Percentiles rank a stretch among this genome's conserved stretches.
phyloP scores from a whole-genome alignment of 1,140 invertebrate genomes.

The Epicauta chinensis region DNA sequence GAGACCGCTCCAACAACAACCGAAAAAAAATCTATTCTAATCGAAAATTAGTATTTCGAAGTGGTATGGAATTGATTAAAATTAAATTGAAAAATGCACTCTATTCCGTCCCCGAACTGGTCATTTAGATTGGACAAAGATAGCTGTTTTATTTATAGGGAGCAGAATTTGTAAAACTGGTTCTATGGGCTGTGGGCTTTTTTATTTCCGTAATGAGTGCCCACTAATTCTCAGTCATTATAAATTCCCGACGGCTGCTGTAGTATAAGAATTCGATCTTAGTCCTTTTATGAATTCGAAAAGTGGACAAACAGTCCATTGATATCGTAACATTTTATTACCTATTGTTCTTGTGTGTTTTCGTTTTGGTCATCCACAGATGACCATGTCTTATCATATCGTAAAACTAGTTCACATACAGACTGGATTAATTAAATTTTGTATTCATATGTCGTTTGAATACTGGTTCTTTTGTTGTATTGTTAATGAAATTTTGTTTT shows the following conservation, averaged over 20 bases:
- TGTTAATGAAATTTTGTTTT: no score
- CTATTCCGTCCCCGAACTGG: constrained; percentile 8
- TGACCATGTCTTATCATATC: no score
- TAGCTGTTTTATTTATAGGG: no score
- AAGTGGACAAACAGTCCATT: constrained; percentile 3
- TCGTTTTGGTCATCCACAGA: no score
- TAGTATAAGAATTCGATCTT: constrained; percentile 14
- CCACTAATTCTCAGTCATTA: constrained; percentile 18
- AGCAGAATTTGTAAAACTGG: constrained; percentile 4
- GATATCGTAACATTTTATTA: constrained; percentile 29
- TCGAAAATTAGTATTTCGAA: constrained; percentile 13
- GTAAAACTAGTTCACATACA: no score
- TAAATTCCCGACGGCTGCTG: constrained; percentile 15
- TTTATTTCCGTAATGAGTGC: constrained; percentile 17
- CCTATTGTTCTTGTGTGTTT: constrained; percentile 22
- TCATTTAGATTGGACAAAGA: no score
- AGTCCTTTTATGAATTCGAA: constrained; percentile 9
- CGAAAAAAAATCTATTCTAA: no score
- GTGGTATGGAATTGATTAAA: constrained; percentile 5
- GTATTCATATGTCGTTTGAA: no score
- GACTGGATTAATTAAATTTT: no score
- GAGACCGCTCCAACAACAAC: no score
- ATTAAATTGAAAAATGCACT: constrained; percentile 8
- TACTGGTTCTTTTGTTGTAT: no score
- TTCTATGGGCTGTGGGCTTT: constrained; percentile 11